Conservation (phyloP, 2,888 invertebrate species). For the Cryptus armator region DNA sequence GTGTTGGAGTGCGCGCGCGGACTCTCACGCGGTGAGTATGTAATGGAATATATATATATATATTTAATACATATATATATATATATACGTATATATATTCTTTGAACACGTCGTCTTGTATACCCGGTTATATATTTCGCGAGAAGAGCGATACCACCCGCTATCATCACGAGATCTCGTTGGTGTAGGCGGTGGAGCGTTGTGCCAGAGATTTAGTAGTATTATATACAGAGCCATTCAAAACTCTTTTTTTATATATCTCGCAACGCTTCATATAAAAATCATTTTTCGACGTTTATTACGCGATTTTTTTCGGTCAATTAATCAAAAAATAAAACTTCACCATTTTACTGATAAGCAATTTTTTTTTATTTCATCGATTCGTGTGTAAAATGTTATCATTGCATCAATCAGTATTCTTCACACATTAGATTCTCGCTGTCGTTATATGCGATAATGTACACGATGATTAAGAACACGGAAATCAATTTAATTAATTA, state of each 20-base stretch:
- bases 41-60: slow-evolving; percentile 27
- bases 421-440: slow-evolving; percentile 12
- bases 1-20: slow-evolving; percentile 18
- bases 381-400: background rate
- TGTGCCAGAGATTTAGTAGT: slow-evolving; percentile 19
- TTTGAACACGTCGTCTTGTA: background rate
- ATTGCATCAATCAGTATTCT: slow-evolving; percentile 15
- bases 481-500: background rate
- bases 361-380: background rate
- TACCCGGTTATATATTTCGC: slow-evolving; percentile 25
- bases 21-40: slow-evolving; percentile 11
- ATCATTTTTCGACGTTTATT: background rate
- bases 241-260: background rate
- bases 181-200: slow-evolving; percentile 24
- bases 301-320: background rate
- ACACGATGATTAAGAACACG: background rate
- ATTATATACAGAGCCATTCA: slow-evolving; percentile 40
- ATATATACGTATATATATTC: background rate
- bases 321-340: no score
- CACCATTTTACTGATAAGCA: background rate
- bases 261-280: background rate
- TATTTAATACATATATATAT: no score
- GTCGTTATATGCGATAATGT: slow-evolving; percentile 1
- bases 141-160: slow-evolving; percentile 35
- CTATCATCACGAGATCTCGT: slow-evolving; percentile 30